phyloP scores from a whole-genome alignment of 2,113 vertebrate species.

The Bubo bubo region DNA sequence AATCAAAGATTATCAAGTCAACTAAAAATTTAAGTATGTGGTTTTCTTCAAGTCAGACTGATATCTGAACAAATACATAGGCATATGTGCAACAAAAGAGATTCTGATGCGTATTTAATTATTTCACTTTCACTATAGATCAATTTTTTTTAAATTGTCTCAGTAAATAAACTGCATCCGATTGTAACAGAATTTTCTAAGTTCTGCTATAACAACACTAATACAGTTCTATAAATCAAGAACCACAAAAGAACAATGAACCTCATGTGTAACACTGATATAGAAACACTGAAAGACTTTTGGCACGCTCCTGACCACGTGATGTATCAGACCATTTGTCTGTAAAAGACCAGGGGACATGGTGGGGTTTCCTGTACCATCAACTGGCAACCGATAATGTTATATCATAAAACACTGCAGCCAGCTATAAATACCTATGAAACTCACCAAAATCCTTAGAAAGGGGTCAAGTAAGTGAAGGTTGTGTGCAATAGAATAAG shows the following conservation, averaged over 20 bases:
- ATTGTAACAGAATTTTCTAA: background rate
- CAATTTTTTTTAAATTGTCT: background rate
- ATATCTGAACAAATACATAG: background rate
- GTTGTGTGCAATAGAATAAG: background rate
- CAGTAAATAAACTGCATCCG: background rate
- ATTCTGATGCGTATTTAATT: background rate
- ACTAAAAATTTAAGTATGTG: background rate
- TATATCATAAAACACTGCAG: background rate
- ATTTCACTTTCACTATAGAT: background rate
- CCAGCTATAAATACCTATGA: background rate
- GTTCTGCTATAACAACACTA: background rate
- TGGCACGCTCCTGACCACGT: fast-evolving
- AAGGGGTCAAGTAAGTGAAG: background rate
- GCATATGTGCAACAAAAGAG: background rate
- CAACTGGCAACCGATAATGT: background rate
- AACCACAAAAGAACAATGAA: background rate
- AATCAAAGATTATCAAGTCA: background rate
- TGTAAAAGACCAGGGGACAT: background rate
- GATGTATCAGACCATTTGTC: background rate
- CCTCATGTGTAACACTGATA: background rate
- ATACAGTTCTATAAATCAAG: background rate
- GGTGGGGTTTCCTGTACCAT: fast-evolving
- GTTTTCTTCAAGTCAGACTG: background rate
- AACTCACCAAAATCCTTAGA: background rate
- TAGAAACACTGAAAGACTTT: fast-evolving